Evolutionary conservation across 2,797 vertebrate genomes (phyloP), one percentile per base, ranked within the genome.

Genomic region (Cryptoblepharus egeriae): DNA sequence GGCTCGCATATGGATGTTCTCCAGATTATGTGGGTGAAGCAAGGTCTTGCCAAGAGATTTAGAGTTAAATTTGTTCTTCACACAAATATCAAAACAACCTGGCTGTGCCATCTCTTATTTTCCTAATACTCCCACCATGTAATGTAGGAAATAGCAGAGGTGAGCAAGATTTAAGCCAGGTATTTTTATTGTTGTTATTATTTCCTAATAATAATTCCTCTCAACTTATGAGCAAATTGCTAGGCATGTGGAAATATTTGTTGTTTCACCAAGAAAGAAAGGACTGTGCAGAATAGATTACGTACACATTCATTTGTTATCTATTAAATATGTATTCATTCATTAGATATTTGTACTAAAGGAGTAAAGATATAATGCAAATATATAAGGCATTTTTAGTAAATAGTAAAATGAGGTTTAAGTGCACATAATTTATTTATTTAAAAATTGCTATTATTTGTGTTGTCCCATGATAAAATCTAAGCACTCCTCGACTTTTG

Each of bases 11-110:
- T 92, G 90, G 93, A 94, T 92, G 90, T 92, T 93, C 92, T 94
- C 93, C 93, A 95, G 96, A 96, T 96, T 95, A 95, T 86, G 91
- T 92, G 91, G 87, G 92, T 92, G 93, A 95, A 94, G 93, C 91
- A 94, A 93, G 93, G 93, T 94, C 94, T 92, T 94, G 92, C 92
- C 93, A 94, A 94, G 94, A 95, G 95, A 95, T 95, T 96, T 95
- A 93, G 91, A 94, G 94, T 95, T 95, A 95, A 94, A 96, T 96
- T 94, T 94, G 90, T 93, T 94, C 95, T 94, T 95, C 93, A 92
- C 94, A 93, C 92, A 95, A 95, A 96, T 95, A 95, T 94, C 94
- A 94, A 92, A 96, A 94, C 90, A 94, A 94, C 93, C 92, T 90
- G 88, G 88, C 93, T 93, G 86, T 94, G 91, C 93, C 87, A 88